A percentile compares a stretch with the other conserved stretches of the same genome.
Evolutionary conservation across 2,888 invertebrate genomes (phyloP).

Genomic region (Drosophila lacicola): DNA sequence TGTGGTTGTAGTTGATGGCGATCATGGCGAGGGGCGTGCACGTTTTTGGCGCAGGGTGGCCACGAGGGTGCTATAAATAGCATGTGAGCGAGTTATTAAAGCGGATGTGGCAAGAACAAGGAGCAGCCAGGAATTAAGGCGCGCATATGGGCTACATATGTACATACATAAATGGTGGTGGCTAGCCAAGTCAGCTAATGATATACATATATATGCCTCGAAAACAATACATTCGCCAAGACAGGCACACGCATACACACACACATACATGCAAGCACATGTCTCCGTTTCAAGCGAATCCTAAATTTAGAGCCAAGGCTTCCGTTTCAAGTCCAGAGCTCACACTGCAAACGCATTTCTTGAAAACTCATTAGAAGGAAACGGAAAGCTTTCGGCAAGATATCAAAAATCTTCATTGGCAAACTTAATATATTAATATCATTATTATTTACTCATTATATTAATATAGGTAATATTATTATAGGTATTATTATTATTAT

Average conservation of each 20-base stretch:
- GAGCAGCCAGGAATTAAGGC: conserved; percentile 49
- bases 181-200: conserved; percentile 22
- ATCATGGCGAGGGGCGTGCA: conserved; percentile 47
- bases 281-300: neutral
- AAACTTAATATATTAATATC: neutral
- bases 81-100: conserved; percentile 51
- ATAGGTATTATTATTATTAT: too few relatives aligned
- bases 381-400: neutral
- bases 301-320: neutral
- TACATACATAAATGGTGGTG: conserved; percentile 28
- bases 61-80: conserved; percentile 67
- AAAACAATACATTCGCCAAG: conserved; percentile 26
- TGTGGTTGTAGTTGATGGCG: conserved; percentile 15
- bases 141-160: neutral
- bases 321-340: neutral
- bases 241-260: neutral
- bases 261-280: neutral
- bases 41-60: conserved; percentile 45
- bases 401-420: neutral
- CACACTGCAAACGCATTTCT: neutral
- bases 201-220: conserved; percentile 15
- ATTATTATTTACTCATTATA: neutral
- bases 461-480: too few relatives aligned
- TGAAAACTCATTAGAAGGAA: conserved; percentile 1
- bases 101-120: conserved; percentile 57